Evolutionary conservation across 1,140 invertebrate genomes (phyloP), one percentile per base, ranked within the genome.

Genomic region (Lasaia peninsularis): DNA sequence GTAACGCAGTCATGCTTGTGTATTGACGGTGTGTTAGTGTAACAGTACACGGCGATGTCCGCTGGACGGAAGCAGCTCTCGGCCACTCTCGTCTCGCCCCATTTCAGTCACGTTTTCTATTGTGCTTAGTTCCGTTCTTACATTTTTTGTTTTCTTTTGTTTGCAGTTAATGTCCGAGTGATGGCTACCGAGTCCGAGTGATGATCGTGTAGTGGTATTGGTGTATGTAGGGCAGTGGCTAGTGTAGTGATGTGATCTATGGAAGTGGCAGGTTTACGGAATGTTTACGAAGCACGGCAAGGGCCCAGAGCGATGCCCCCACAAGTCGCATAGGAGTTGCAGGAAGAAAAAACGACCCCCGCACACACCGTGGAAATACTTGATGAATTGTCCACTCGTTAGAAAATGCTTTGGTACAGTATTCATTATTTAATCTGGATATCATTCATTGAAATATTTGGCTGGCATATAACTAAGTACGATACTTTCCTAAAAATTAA

Each of bases 381-480:
- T 89, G 86, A 90, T 90, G 87, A 89, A 84, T 89, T 90, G 89
- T 81, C 87, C 89, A 85, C 87, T 90, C 76, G 86, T 90, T 88
- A 90, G 87, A 71, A 89, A 89, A 90, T 90, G 89, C 83, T 90
- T 90, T 82, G 89, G 89, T 90, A 90, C 69, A 79, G 82, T 89
- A 87, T 84, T 81, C 56, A 69, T 80, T 75, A 68, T 74, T 68
- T 72, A 67, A 70, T 67, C 70, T 57, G 18, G 62, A 62, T 69
- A 60, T 69, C 33, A 1, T 10, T 34, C 11, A n/a, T n/a, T n/a
- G n/a, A 34, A 34, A 34, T 34, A 34, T 28, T 0, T 28, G 24
- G 1, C 24, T 2, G 8, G 4, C n/a, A n/a, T n/a, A n/a, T n/a
- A n/a, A n/a, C n/a, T n/a, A n/a, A n/a, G n/a, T n/a, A n/a, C n/a